A percentile compares a stretch with the other conserved stretches of the same genome.
Evolutionary conservation across 2,797 vertebrate genomes (phyloP).

Genomic region (Tarsius wallacei): DNA sequence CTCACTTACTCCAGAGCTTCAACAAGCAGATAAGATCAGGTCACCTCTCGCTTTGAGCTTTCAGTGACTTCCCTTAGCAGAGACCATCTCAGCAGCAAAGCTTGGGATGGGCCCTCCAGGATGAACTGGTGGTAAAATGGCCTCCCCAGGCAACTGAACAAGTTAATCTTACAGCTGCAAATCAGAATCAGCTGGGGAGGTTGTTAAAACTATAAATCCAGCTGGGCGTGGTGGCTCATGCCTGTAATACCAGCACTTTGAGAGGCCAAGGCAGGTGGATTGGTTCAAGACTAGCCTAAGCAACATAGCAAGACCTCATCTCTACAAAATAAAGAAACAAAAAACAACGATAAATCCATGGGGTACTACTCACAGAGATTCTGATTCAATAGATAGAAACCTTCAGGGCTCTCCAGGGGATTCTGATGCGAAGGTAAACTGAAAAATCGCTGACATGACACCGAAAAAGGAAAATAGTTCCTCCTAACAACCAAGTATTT

Average conservation of each 20-base stretch:
- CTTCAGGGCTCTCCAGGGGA: not conserved
- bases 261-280: too few species aligned
- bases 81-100: not conserved
- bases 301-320: too few species aligned
- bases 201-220: conserved; percentile 30
- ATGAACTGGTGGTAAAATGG: not conserved
- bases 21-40: not conserved
- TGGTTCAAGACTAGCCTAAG: too few species aligned
- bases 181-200: not conserved
- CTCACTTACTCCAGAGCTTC: not conserved
- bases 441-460: not conserved
- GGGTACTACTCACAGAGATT: not conserved
- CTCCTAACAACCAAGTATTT: not conserved
- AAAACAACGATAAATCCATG: not conserved
- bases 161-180: not conserved
- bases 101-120: not conserved
- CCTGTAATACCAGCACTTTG: too few species aligned
- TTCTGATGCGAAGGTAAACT: not conserved
- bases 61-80: not conserved
- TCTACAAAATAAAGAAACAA: too few species aligned
- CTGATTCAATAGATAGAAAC: not conserved
- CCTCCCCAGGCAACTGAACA: not conserved
- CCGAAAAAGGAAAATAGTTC: not conserved
- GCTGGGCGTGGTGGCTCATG: too few species aligned
- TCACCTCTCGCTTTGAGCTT: not conserved